Evolutionary conservation across 2,888 invertebrate genomes (phyloP), one percentile per base, ranked within the genome.

Genomic region (Rhorus exstirpatorius): DNA sequence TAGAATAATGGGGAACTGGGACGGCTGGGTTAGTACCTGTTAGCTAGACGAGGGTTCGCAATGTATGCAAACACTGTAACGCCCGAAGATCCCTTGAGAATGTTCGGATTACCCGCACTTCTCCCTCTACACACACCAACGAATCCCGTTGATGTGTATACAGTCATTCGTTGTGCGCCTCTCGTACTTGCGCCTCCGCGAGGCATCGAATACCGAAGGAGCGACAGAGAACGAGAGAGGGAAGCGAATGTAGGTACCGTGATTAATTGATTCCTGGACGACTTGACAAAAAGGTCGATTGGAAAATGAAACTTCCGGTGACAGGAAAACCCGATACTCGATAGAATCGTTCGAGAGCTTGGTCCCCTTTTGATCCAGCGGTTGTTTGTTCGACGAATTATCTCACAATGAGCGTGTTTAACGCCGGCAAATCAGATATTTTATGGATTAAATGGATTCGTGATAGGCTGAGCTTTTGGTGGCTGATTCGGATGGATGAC

Each of bases 31-130:
- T 88, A 86, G 87, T 87, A 87, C 85, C 87, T 87, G 89, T 90
- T 90, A 90, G 88, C 85, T 83, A 88, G 89, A 89, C 87, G 85
- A 87, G 88, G 88, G 87, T 90, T 85, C 86, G 87, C 89, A 88
- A 88, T 89, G 88, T 90, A 90, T 90, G 90, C 91, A 90, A 91
- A 90, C 90, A 89, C 85, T 87, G 87, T 87, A 88, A 86, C 87
- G 86, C 86, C 85, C 83, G 74, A 86, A 87, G 87, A 88, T 88
- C 88, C 87, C 83, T 84, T 70, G 86, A 88, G 89, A 89, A 90
- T 90, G 85, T 88, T 87, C 89, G 87, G 90, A 90, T 91, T 90
- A 90, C 88, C 88, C 85, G 83, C 83, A 85, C 84, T 86, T 79
- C 82, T 80, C 71, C 85, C 67, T 31, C 81, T 78, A 81, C 84